Evolutionary conservation across 1,140 invertebrate species (phyloP), one percentile per base, ranked within the genome.

Genomic region (Lethocerus indicus): DNA sequence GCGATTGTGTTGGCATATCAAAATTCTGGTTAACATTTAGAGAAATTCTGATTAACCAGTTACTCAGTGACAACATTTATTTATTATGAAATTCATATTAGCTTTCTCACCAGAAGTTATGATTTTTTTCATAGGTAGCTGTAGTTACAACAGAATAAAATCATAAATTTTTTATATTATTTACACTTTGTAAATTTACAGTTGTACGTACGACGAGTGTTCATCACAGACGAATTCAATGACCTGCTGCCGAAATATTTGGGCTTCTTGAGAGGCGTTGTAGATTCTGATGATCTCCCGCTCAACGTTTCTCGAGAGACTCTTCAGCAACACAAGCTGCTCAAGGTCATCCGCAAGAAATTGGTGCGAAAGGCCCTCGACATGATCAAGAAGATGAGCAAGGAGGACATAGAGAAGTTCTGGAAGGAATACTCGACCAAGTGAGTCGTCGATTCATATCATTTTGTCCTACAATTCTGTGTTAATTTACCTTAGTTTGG

Each of bases 351-450:
- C 60, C 96, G 95, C 70, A 99, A 99, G 71, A 99, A 98, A 64
- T 70, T 99, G 24, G 83, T 99, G 2, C 76, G 95, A 36, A 99
- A 99, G 66, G 88, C 90, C 1, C 69, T 96, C 29, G 96, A 97
- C 61, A 98, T 97, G 93, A 79, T 98, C 35, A 98, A 98, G 71
- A 98, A 98, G 67, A 78, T 99, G 29, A 74, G 83, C 40, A 81
- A 85, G 46, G 88, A 90, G 47, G 83, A 92, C 23, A 97, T 90
- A 62, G 78, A 87, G 2, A 80, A 83, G 57, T 98, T 99, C 76
- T 98, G 94, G 93, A 95, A 96, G 61, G 95, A 98, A 67, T 99
- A 92, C 68, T 94, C 91, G 36, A 99, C 94, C 40, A 98, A 97
- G 78, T 83, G 63, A 72, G 75, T 71, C 4, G n/a, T 37, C 12